These are phyloP conservation scores for Passerculus sandwichensis DNA, from an alignment of 2,797 vertebrate species.

Conservation along the genomic window DNA sequence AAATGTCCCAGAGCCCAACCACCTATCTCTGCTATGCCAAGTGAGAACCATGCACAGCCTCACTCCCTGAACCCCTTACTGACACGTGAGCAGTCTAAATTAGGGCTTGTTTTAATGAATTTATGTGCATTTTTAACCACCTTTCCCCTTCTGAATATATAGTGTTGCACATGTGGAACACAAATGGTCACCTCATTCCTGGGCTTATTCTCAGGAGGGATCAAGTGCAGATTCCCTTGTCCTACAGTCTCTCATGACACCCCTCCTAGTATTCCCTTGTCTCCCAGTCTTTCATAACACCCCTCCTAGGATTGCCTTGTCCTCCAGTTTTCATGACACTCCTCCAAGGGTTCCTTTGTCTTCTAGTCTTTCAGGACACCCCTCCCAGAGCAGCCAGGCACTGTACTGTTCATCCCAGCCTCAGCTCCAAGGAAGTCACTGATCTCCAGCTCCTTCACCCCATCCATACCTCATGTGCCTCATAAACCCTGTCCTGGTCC, in stretches of 20 bases:
- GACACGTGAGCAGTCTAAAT: not conserved
- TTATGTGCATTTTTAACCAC: not conserved
- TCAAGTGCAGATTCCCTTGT: not conserved
- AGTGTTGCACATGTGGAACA: not conserved
- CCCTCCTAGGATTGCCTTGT: not conserved
- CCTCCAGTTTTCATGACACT: too few species aligned
- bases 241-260: not conserved
- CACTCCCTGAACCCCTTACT: not conserved
- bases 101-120: not conserved
- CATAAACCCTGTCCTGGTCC: not conserved
- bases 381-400: not conserved
- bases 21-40: accelerated
- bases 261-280: not conserved
- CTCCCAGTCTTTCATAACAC: too few species aligned
- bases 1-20: not conserved
- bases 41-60: not conserved
- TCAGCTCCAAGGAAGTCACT: not conserved
- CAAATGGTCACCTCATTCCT: not conserved
- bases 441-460: not conserved
- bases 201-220: not conserved
- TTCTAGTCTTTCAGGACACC: not conserved
- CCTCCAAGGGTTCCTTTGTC: not conserved
- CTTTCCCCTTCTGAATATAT: not conserved
- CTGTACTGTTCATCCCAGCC: not conserved
- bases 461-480: accelerated